Percentiles rank a stretch among this genome's conserved stretches.
Conservation (phyloP, 2,888 invertebrate genomes). For the Cheilosia scutellata region DNA sequence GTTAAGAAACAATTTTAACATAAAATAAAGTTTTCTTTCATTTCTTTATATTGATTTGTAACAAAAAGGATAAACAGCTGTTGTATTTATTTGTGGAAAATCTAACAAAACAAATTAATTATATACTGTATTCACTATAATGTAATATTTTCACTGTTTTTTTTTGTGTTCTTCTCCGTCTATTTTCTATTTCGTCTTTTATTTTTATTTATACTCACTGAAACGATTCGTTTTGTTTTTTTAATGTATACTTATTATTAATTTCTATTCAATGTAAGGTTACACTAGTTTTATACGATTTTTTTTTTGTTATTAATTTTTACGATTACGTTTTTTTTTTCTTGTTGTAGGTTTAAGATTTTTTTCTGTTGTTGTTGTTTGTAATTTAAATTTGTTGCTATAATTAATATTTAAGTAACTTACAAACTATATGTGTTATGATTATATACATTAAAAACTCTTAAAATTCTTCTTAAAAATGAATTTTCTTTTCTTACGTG, state of each 20-base stretch:
- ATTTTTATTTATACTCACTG: slow-evolving; percentile 42
- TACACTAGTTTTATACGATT: slow-evolving; percentile 47
- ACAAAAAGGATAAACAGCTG: slow-evolving; percentile 52
- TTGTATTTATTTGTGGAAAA: slow-evolving; percentile 65
- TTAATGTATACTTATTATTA: slow-evolving; percentile 27
- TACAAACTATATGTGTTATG: slow-evolving; percentile 56
- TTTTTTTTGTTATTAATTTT: slow-evolving; percentile 10
- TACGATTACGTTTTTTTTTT: slow-evolving; percentile 46
- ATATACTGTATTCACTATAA: slow-evolving; percentile 52
- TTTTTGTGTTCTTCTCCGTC: slow-evolving; percentile 17
- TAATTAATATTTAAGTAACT: slow-evolving; percentile 48
- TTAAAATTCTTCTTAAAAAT: slow-evolving; percentile 55
- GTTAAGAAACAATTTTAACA: slow-evolving; percentile 72
- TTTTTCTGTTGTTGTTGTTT: slow-evolving; percentile 34
- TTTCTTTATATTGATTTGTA: slow-evolving; percentile 40
- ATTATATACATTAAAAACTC: slow-evolving; percentile 71
- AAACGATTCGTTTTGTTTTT: slow-evolving; percentile 61
- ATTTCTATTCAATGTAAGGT: slow-evolving; percentile 24
- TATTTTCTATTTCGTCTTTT: neutral
- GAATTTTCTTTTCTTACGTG: slow-evolving; percentile 44
- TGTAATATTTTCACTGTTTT: slow-evolving; percentile 48
- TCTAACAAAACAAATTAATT: slow-evolving; percentile 71
- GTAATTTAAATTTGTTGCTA: slow-evolving; percentile 65
- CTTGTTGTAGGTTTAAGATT: slow-evolving; percentile 31
- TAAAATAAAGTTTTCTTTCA: slow-evolving; percentile 55